Percentiles rank a stretch among this genome's conserved stretches.
Conservation (phyloP, 2,888 invertebrate genomes). For the Drosophila austrosaltans region DNA sequence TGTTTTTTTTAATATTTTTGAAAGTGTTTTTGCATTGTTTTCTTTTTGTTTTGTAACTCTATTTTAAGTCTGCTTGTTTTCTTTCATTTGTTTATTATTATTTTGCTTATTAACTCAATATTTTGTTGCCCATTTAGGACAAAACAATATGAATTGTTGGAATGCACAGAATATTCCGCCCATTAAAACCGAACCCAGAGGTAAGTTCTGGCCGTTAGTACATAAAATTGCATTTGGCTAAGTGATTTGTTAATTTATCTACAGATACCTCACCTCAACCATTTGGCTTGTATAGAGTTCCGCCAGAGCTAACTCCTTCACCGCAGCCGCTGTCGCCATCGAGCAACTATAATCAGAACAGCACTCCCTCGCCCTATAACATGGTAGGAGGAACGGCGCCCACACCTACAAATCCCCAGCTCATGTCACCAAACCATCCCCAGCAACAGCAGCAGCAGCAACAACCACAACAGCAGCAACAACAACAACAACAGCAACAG, state of each 20-base stretch:
- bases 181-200: slow-evolving; percentile 83
- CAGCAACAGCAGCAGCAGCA: slow-evolving; percentile 66
- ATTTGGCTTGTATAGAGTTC: slow-evolving; percentile 76
- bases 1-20: neutral
- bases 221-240: neutral
- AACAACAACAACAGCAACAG: slow-evolving; percentile 55
- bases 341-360: slow-evolving; percentile 77
- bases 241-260: neutral
- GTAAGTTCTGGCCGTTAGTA: slow-evolving; percentile 56
- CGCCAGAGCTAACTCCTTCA: slow-evolving; percentile 81
- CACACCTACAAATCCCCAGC: slow-evolving; percentile 59
- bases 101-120: slow-evolving; percentile 18
- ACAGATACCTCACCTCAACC: slow-evolving; percentile 82
- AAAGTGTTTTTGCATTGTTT: neutral
- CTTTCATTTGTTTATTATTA: slow-evolving; percentile 2
- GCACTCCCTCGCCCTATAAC: slow-evolving; percentile 81
- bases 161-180: slow-evolving; percentile 79
- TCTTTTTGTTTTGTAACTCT: neutral
- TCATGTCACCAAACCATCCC: slow-evolving; percentile 72
- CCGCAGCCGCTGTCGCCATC: slow-evolving; percentile 82
- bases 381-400: slow-evolving; percentile 59
- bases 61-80: slow-evolving; percentile 12
- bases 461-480: slow-evolving; percentile 53
- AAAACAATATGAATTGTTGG: slow-evolving; percentile 75
- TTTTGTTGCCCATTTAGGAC: slow-evolving; percentile 54